Conservation (phyloP, 2,888 invertebrate genomes). For the Mylabris sibirica region DNA sequence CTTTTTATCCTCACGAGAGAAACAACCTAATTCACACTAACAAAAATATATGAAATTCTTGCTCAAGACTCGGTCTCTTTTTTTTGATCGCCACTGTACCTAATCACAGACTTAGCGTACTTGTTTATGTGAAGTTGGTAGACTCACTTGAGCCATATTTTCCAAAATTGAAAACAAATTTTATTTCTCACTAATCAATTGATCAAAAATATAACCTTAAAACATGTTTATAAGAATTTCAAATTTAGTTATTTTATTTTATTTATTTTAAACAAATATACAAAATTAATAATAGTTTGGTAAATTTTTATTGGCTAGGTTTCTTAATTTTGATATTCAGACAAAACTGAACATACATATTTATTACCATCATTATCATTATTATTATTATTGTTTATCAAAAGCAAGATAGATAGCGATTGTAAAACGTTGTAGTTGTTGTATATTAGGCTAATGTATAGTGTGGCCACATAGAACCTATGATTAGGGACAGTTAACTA, state of each 20-base stretch:
- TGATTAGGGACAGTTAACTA: constrained; percentile 49
- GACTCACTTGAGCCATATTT: too few relatives aligned
- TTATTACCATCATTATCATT: background rate
- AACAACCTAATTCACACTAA: too few relatives aligned
- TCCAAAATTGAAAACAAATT: too few relatives aligned
- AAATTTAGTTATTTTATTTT: constrained; percentile 8
- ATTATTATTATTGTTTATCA: background rate
- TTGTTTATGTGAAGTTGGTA: too few relatives aligned
- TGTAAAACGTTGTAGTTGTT: constrained; percentile 46
- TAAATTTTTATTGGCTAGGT: background rate
- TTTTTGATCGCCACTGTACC: too few relatives aligned
- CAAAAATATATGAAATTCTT: too few relatives aligned
- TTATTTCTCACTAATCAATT: too few relatives aligned
- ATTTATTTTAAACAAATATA: background rate
- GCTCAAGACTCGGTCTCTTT: too few relatives aligned
- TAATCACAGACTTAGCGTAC: too few relatives aligned
- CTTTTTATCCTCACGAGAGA: too few relatives aligned
- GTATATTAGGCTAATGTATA: constrained; percentile 53
- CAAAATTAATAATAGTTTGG: background rate
- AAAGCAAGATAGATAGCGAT: background rate
- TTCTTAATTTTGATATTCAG: background rate
- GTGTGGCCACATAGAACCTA: constrained; percentile 51
- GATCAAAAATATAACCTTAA: too few relatives aligned
- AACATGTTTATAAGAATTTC: background rate
- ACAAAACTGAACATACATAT: background rate